These are phyloP conservation scores for Nephila pilipes DNA, from an alignment of 1,140 invertebrate genomes.

Conservation along the genomic window DNA sequence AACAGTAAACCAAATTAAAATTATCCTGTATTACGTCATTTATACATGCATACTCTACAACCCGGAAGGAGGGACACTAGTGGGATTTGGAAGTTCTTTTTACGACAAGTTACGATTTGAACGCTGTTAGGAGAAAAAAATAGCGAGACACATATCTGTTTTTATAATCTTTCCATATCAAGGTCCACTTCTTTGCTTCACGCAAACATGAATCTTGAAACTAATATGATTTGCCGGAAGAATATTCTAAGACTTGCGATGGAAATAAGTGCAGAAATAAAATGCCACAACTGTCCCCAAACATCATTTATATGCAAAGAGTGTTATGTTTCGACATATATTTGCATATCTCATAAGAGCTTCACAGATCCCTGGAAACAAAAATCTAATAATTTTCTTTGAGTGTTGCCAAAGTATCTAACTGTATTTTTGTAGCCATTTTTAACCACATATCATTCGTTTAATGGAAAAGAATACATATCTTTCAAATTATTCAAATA, in stretches of 20 bases:
- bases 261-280: conserved; percentile 17
- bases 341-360: conserved; percentile 1
- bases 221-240: neutral
- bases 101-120: neutral
- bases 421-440: neutral
- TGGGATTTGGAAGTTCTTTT: neutral
- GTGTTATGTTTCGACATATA: neutral
- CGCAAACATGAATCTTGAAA: conserved; percentile 1
- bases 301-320: conserved; percentile 17
- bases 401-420: neutral
- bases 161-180: neutral
- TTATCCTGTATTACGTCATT: neutral
- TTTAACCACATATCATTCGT: neutral
- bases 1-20: neutral
- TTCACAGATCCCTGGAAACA: neutral
- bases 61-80: neutral
- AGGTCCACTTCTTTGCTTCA: neutral
- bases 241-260: neutral
- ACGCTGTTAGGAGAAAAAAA: neutral
- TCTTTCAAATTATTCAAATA: too few species aligned
- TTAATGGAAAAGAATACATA: too few species aligned
- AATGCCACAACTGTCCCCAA: neutral
- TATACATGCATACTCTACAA: neutral
- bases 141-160: neutral
- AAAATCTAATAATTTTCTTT: conserved; percentile 20